Percentiles rank a stretch among this genome's conserved stretches.
Conservation (phyloP, 2,113 vertebrate species). For the Recurvirostra avosetta region DNA sequence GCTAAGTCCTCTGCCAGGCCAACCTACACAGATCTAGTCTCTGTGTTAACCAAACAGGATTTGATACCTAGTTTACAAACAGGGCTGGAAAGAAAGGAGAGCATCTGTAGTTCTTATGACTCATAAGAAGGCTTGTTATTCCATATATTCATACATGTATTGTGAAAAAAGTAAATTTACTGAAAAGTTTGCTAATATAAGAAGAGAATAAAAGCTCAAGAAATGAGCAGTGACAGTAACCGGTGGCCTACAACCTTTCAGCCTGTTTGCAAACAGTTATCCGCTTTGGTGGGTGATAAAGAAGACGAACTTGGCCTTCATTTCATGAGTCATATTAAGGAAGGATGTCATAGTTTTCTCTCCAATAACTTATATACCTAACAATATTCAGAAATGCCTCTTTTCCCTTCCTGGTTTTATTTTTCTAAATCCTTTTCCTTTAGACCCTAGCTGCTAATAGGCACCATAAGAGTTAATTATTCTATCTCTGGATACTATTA, state of each 20-base stretch:
- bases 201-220: background rate
- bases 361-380: background rate
- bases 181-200: background rate
- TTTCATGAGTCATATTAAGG: background rate
- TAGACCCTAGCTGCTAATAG: background rate
- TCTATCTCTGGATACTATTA: constrained; percentile 52
- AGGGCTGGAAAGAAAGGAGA: background rate
- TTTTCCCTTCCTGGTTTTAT: background rate
- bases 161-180: background rate
- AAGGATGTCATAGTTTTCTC: background rate
- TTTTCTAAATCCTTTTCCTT: background rate
- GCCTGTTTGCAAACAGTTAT: background rate
- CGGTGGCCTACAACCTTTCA: background rate
- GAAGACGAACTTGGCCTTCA: background rate
- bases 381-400: background rate
- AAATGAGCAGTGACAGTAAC: background rate
- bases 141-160: background rate
- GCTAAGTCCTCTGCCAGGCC: background rate
- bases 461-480: constrained; percentile 36
- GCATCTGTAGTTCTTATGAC: background rate
- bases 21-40: background rate
- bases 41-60: background rate
- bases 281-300: background rate
- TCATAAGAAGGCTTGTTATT: background rate
- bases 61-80: background rate